Conservation (phyloP, 2,113 vertebrate genomes). For the Oryzias melastigma region DNA sequence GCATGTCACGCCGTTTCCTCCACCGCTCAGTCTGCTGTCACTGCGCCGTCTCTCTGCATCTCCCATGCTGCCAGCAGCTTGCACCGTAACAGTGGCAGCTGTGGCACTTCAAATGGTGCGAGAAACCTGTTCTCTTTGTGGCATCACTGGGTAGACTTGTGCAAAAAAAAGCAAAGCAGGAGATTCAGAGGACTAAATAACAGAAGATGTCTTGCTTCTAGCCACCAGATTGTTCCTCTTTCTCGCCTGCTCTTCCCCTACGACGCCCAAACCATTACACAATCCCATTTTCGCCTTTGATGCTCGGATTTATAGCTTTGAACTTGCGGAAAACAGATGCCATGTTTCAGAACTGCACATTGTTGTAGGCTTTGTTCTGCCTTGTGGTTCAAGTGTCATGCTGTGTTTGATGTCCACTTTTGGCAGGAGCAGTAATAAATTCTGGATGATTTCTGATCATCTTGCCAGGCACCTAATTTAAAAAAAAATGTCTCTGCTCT, state of each 20-base stretch:
- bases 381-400: conserved; percentile 44
- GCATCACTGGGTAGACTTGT: conserved; percentile 15
- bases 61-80: conserved; percentile 25
- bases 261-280: conserved; percentile 15
- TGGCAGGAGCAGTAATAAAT: conserved; percentile 31
- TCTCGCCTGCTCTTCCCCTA: conserved; percentile 12
- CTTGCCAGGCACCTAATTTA: conserved; percentile 21
- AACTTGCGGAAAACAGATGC: conserved; percentile 46
- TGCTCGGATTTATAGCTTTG: conserved; percentile 45
- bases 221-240: conserved; percentile 11
- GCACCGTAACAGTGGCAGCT: conserved; percentile 32
- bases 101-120: conserved; percentile 27
- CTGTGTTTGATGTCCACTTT: conserved; percentile 22
- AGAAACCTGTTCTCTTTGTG: conserved; percentile 11
- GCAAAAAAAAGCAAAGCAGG: conserved; percentile 10
- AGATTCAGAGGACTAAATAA: neutral
- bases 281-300: conserved; percentile 39
- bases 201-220: conserved; percentile 5
- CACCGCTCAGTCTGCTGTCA: conserved; percentile 34
- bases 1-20: conserved; percentile 28
- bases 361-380: conserved; percentile 49
- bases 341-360: conserved; percentile 38
- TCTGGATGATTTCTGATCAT: conserved; percentile 22
- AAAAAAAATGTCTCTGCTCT: conserved; percentile 21
- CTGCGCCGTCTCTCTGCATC: conserved; percentile 43